Conservation (phyloP, 2,888 invertebrate species). For the Hirtodrosophila confusa region DNA sequence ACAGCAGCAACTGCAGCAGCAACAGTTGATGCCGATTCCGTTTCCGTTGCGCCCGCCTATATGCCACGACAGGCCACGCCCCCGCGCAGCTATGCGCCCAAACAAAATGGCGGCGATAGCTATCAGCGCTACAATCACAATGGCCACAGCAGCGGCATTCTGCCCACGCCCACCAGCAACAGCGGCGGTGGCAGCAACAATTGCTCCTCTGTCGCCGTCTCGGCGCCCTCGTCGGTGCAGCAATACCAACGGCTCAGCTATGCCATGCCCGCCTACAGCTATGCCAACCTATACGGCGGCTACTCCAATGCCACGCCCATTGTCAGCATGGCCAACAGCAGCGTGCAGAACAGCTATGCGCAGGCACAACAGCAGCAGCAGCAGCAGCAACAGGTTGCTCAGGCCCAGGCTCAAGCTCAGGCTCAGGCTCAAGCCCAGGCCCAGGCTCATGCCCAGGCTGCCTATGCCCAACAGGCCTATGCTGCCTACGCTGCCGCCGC, state of each 20-base stretch:
- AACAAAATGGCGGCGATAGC: constrained; percentile 58
- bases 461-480: constrained; percentile 68
- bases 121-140: constrained; percentile 53
- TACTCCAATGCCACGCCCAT: constrained; percentile 67
- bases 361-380: constrained; percentile 62
- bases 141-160: constrained; percentile 66
- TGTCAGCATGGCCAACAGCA: constrained; percentile 52
- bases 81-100: constrained; percentile 43
- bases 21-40: constrained; percentile 37
- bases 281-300: constrained; percentile 56
- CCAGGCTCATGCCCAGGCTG: constrained; percentile 66
- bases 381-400: constrained; percentile 37
- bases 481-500: constrained; percentile 68
- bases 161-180: constrained; percentile 65
- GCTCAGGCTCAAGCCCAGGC: constrained; percentile 63
- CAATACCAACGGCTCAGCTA: constrained; percentile 70
- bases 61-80: constrained; percentile 18
- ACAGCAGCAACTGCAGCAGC: constrained; percentile 16
- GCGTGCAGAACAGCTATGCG: constrained; percentile 42
- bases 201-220: constrained; percentile 46
- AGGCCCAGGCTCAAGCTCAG: constrained; percentile 43
- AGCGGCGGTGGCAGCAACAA: constrained; percentile 29
- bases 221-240: constrained; percentile 55
- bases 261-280: constrained; percentile 64
- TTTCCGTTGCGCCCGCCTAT: constrained; percentile 29